Conservation (phyloP, 2,113 vertebrate species). For the Brienomyrus brachyistius region DNA sequence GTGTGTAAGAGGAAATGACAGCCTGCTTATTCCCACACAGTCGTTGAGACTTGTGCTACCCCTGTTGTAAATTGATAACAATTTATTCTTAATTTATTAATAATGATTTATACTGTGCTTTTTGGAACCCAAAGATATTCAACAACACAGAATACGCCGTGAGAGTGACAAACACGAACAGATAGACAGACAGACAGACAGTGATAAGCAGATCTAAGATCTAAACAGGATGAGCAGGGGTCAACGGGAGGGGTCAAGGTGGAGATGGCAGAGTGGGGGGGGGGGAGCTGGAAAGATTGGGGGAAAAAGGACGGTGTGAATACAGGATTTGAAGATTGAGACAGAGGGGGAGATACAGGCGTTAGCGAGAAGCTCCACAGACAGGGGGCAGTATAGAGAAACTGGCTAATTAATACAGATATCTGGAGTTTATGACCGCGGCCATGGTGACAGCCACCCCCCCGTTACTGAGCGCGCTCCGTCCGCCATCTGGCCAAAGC, state of each 20-base stretch:
- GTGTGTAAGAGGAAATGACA: not conserved
- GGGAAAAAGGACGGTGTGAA: not conserved
- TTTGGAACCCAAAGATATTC: not conserved
- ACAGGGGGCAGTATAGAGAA: not conserved
- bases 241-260: not conserved
- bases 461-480: not conserved
- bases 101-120: not conserved
- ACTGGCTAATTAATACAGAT: not conserved
- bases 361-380: not conserved
- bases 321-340: not conserved
- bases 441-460: not conserved
- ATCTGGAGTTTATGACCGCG: not conserved
- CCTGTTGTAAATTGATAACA: not conserved
- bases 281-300: not conserved
- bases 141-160: not conserved
- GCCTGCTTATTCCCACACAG: not conserved
- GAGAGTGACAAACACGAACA: not conserved
- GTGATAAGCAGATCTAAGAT: no score
- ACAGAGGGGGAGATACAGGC: not conserved
- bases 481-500: not conserved
- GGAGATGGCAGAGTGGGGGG: not conserved
- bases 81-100: no score
- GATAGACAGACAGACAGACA: not conserved
- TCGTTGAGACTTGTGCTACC: not conserved
- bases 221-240: not conserved